These are phyloP conservation scores for Stigmatopora argus DNA, from an alignment of 2,113 vertebrate genomes.

Conservation along the genomic window DNA sequence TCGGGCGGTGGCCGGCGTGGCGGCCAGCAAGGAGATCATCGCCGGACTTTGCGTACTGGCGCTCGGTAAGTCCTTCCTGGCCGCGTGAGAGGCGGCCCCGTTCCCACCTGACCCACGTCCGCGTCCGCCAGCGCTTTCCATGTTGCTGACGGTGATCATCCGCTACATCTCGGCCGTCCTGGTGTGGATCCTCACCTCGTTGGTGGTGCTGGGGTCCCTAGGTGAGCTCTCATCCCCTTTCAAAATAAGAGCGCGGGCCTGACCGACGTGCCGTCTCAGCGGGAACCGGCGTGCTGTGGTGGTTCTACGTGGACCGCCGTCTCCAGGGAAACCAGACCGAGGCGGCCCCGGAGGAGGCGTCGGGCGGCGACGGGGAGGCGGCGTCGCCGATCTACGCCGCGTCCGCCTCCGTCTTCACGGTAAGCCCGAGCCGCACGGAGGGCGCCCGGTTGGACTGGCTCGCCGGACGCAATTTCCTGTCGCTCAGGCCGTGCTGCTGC, in stretches of 20 bases:
- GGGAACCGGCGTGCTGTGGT: slow-evolving; percentile 92
- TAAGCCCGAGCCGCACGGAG: slow-evolving; percentile 51
- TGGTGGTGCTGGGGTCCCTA: slow-evolving; percentile 88
- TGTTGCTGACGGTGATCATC: slow-evolving; percentile 96
- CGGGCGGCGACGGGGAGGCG: slow-evolving; percentile 78
- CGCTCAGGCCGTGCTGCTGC: slow-evolving; percentile 81
- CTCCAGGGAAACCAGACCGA: slow-evolving; percentile 73
- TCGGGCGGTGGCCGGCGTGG: slow-evolving; percentile 91
- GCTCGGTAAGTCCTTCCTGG: slow-evolving; percentile 77
- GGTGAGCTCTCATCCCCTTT: slow-evolving; percentile 75
- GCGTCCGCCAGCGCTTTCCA: slow-evolving; percentile 81
- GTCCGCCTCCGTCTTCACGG: slow-evolving; percentile 88
- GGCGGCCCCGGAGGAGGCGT: slow-evolving; percentile 72
- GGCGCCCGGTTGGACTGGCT: no score
- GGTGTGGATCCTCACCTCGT: slow-evolving; percentile 91
- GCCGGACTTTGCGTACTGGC: slow-evolving; percentile 95
- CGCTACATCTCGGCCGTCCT: slow-evolving; percentile 95
- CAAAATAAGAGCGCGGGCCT: background rate
- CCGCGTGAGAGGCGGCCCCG: no score
- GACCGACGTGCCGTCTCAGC: slow-evolving; percentile 58
- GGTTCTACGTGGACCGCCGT: slow-evolving; percentile 88
- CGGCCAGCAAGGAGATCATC: slow-evolving; percentile 98
- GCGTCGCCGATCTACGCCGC: slow-evolving; percentile 88
- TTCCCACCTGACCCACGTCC: background rate
- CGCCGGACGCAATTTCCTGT: background rate